Evolutionary conservation across 2,113 vertebrate species (phyloP), one percentile per base, ranked within the genome.

Genomic region (Malurus melanocephalus): DNA sequence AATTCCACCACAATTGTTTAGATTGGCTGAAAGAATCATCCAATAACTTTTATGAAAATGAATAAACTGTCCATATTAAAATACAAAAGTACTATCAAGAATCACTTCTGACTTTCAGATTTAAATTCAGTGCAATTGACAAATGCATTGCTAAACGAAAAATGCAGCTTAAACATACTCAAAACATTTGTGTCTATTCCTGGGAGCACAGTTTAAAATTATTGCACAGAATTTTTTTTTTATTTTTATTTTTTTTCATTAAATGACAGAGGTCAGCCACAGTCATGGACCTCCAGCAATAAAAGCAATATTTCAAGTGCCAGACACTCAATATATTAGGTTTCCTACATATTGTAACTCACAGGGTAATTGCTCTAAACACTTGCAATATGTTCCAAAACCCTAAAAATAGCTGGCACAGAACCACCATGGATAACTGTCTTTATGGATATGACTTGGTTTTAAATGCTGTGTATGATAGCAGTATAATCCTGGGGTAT

Each of bases 171-270:
- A 97, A 97, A 97, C 95, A 95, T 97, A 96, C 86, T 97, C 95
- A 98, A 97, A 98, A 97, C 95, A 92, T 97, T 97, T 98, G 97
- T 97, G 97, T 98, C 97, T 98, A 98, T 98, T 98, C 96, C 97
- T 97, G 97, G 97, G 97, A 98, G 97, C 98, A 97, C 97, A 97
- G 97, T 97, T 97, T 97, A 97, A 97, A 97, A 97, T 98, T 98
- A 97, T 98, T 98, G 97, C 98, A 98, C 98, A 98, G 97, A 97
- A 91, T 97, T 97, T 96, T 94, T 93, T 87, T 95, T 95, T 96
- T 92, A 65, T 95, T 93, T 94, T 96, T 45, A 17, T 83, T 76
- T 95, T 92, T 95, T 96, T 96, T 91, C 95, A 97, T 96, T 96
- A 97, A 94, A 97, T 93, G 96, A 97, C 89, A 97, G 97, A 98